A percentile compares a stretch with the other conserved stretches of the same genome.
These are phyloP conservation scores for Tethea ocularis DNA, from an alignment of 2,888 invertebrate species.

Conservation along the genomic window DNA sequence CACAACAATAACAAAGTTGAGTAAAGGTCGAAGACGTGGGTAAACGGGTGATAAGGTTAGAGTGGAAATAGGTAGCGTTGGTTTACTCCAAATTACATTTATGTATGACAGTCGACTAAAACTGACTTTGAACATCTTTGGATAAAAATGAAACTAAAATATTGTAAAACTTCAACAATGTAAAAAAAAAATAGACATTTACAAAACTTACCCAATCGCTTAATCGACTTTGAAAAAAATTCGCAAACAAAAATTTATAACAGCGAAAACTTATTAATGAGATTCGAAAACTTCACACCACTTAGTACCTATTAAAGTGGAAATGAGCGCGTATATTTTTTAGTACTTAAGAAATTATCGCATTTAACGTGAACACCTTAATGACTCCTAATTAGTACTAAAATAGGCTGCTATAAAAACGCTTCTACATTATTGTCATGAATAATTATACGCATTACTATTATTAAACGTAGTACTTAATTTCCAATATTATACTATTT, in stretches of 20 bases:
- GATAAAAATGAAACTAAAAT: not conserved
- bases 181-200: not conserved
- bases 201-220: not conserved
- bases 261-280: slow-evolving; percentile 1
- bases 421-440: not conserved
- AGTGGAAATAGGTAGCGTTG: not conserved
- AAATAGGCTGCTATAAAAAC: not conserved
- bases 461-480: too few species aligned
- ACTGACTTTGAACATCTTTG: too few species aligned
- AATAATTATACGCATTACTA: too few species aligned
- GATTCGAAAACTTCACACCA: not conserved
- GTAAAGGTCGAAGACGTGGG: not conserved
- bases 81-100: not conserved
- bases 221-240: not conserved
- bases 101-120: not conserved
- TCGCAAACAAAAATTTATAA: slow-evolving; percentile 3
- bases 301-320: not conserved
- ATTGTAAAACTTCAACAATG: not conserved
- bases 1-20: slow-evolving; percentile 1
- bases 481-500: too few species aligned
- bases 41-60: not conserved
- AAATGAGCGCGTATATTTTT: slow-evolving; percentile 1
- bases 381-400: not conserved
- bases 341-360: not conserved
- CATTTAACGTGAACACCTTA: not conserved